A percentile compares a stretch with the other conserved stretches of the same genome.
phyloP scores from a whole-genome alignment of 2,113 vertebrate species.

The Pedetes capensis region DNA sequence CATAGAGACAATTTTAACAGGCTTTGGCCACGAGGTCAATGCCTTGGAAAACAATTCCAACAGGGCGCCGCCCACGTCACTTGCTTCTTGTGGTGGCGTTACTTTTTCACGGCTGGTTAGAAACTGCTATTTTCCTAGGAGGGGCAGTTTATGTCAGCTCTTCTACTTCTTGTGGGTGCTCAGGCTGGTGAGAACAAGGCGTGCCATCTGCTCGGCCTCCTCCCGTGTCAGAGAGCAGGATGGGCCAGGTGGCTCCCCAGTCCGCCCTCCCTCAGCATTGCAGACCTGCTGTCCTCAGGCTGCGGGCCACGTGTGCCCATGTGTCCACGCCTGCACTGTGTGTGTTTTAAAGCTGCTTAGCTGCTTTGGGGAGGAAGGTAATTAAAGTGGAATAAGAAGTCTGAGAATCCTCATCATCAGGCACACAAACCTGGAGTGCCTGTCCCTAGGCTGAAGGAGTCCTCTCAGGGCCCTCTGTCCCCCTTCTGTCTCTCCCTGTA shows the following conservation, averaged over 20 bases:
- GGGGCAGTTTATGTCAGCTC: not conserved
- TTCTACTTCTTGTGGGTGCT: not conserved
- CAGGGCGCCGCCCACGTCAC: accelerated
- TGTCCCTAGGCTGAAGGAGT: too few species aligned
- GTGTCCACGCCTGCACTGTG: too few species aligned
- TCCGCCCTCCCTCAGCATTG: accelerated
- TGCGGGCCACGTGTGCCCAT: not conserved
- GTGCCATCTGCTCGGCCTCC: too few species aligned
- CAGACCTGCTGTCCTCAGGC: not conserved
- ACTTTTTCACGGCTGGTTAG: not conserved
- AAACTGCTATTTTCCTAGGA: not conserved
- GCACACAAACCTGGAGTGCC: not conserved
- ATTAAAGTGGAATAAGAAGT: not conserved
- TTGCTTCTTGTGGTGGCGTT: not conserved
- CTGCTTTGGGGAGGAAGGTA: not conserved
- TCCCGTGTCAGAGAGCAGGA: too few species aligned
- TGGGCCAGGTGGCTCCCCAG: too few species aligned
- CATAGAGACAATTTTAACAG: not conserved
- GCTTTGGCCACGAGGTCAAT: not conserved
- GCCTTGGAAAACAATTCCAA: not conserved
- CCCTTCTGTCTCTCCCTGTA: not conserved
- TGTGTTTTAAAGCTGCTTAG: not conserved
- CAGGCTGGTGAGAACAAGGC: accelerated
- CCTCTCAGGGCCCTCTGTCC: not conserved
- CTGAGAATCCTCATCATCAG: not conserved